Conservation (phyloP, 2,113 vertebrate genomes). For the Donacobius atricapilla region DNA sequence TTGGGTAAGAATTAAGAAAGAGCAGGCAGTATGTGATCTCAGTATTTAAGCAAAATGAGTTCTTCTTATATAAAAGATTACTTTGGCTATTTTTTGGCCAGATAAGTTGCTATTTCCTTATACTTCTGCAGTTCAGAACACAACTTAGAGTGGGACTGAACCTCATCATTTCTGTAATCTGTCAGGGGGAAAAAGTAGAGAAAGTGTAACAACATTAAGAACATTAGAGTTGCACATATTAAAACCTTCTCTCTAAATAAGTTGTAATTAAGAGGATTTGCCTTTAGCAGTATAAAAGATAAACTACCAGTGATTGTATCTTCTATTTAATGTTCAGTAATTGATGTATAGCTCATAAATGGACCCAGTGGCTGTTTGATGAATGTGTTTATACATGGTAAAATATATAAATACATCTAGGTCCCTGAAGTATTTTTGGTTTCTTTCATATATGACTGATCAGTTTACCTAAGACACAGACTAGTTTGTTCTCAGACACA, state of each 20-base stretch:
- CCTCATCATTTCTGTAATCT: not conserved
- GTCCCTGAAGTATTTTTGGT: not conserved
- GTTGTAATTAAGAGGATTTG: slow-evolving; percentile 6
- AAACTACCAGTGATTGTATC: slow-evolving; percentile 1
- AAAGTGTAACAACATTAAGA: not conserved
- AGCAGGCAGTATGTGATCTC: not conserved
- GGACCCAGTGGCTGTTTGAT: slow-evolving; percentile 3
- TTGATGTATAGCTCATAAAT: slow-evolving; percentile 13
- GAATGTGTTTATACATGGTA: not conserved
- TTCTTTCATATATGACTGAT: slow-evolving; percentile 10
- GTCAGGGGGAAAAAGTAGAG: not conserved
- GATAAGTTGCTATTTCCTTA: not conserved
- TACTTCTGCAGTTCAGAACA: not conserved
- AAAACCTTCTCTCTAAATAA: not conserved
- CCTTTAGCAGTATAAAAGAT: not conserved
- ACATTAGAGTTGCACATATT: not conserved
- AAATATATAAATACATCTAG: not conserved
- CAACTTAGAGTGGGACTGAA: no score
- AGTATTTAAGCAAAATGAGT: not conserved
- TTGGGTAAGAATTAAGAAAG: not conserved
- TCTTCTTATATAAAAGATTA: not conserved
- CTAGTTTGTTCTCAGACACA: slow-evolving; percentile 10
- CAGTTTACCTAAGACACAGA: not conserved
- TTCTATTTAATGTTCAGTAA: slow-evolving; percentile 33
- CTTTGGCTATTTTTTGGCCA: not conserved